These are phyloP conservation scores for Orcinus orca DNA, from an alignment of 2,113 vertebrate species.

Conservation along the genomic window DNA sequence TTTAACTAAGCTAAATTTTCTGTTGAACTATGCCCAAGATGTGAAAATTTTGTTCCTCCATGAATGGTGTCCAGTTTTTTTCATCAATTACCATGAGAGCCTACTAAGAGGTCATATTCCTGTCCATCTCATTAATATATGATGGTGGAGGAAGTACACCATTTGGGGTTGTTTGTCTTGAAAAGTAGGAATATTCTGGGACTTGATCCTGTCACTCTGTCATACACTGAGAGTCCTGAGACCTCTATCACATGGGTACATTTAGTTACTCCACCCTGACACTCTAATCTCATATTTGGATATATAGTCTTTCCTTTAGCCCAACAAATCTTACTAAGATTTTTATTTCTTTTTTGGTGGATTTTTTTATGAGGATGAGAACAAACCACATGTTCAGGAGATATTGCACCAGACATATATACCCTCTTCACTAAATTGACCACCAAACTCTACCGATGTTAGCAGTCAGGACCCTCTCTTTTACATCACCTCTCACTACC, in stretches of 20 bases:
- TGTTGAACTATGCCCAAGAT: not conserved
- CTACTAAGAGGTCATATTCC: not conserved
- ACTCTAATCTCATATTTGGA: not conserved
- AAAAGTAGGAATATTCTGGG: not conserved
- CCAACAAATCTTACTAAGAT: not conserved
- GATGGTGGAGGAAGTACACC: not conserved
- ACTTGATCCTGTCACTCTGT: not conserved
- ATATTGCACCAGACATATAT: not conserved
- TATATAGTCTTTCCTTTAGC: not conserved
- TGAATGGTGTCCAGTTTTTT: not conserved
- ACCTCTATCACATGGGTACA: not conserved
- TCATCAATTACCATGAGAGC: not conserved
- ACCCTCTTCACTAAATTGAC: not conserved
- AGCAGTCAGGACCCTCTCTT: not conserved
- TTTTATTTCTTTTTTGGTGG: not conserved
- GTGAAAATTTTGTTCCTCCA: not conserved
- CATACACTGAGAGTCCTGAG: not conserved
- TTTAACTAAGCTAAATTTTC: slow-evolving; percentile 30
- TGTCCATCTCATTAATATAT: not conserved
- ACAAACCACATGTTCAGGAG: not conserved
- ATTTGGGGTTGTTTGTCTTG: not conserved
- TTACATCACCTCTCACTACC: not conserved
- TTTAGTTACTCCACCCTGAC: not conserved
- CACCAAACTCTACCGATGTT: not conserved
- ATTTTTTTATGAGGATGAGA: not conserved